Evolutionary conservation across 2,797 vertebrate genomes (phyloP).

Genomic region (Pseudocheirus occidentalis): DNA sequence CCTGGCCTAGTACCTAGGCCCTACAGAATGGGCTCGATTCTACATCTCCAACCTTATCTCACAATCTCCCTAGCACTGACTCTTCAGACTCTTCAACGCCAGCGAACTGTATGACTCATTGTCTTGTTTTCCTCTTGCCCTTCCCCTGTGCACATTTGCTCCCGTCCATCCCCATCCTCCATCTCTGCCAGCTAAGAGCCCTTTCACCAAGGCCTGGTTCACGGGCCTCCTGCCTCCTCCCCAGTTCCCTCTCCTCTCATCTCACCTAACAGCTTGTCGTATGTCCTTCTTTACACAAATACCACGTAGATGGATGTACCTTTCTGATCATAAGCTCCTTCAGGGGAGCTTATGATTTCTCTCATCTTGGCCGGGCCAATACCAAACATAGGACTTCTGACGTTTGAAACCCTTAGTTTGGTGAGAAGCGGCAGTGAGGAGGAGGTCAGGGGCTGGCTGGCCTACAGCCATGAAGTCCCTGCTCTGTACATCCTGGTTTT

Average conservation of each 20-base stretch:
- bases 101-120: background rate
- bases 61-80: background rate
- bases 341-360: background rate
- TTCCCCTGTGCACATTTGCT: background rate
- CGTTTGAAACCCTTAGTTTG: background rate
- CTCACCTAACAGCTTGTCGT: background rate
- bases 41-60: background rate
- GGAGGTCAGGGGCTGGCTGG: background rate
- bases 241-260: background rate
- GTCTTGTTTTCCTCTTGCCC: background rate
- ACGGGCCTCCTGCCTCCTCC: background rate
- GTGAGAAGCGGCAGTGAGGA: background rate
- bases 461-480: background rate
- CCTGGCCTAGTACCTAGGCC: background rate
- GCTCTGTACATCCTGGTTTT: background rate
- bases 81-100: background rate
- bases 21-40: background rate
- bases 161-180: background rate
- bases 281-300: background rate
- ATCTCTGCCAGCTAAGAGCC: no score
- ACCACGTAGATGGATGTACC: background rate
- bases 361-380: background rate
- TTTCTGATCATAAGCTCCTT: background rate
- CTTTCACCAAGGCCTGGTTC: background rate
- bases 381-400: background rate